Conservation (phyloP, 2,888 invertebrate genomes). For the Xestia xanthographa region DNA sequence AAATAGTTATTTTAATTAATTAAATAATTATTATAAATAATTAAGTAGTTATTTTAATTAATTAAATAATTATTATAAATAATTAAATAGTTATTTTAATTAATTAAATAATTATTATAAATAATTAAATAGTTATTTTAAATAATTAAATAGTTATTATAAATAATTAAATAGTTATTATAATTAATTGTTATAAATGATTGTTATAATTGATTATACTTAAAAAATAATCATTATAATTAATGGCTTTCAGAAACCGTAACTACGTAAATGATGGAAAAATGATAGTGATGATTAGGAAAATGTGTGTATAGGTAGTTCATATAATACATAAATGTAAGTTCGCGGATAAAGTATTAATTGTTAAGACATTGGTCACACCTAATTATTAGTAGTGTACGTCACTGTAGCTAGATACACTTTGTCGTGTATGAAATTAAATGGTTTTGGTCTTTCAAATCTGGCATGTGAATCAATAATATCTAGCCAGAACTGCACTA, state of each 20-base stretch:
- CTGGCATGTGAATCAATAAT: background rate
- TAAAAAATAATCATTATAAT: background rate
- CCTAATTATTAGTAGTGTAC: background rate
- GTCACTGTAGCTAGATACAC: background rate
- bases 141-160: too few species aligned
- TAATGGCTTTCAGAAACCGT: background rate
- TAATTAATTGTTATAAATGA: too few species aligned
- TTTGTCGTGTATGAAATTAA: background rate
- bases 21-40: background rate
- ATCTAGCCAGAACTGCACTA: background rate
- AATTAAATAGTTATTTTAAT: too few species aligned
- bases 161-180: too few species aligned
- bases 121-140: too few species aligned
- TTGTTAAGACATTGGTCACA: background rate
- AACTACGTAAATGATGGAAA: background rate
- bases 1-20: background rate
- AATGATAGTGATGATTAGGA: background rate
- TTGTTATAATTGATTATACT: too few species aligned
- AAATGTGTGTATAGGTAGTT: background rate
- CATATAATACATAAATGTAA: slow-evolving; percentile 30
- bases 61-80: background rate
- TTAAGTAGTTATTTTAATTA: too few species aligned
- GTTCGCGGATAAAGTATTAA: background rate
- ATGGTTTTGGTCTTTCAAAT: background rate
- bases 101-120: too few species aligned